Conservation (phyloP, 2,888 invertebrate genomes). For the Taenaris catops region DNA sequence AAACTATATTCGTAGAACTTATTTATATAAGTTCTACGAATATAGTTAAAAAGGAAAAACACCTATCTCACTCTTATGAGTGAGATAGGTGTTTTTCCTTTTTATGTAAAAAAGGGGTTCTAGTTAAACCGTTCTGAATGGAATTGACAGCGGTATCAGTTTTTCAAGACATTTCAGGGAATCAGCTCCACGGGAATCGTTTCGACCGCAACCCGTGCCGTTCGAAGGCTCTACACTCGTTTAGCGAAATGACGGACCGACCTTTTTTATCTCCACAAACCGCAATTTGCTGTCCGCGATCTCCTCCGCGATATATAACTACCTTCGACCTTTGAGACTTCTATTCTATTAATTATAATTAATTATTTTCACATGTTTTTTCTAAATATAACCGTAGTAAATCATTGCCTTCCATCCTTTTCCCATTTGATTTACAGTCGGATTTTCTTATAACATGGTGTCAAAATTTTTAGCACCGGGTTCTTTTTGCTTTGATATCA, state of each 20-base stretch:
- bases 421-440: no score
- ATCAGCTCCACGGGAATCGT: conserved; percentile 38
- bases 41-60: conserved; percentile 7
- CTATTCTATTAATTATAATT: conserved; percentile 10
- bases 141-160: conserved; percentile 59
- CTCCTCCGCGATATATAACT: conserved; percentile 57
- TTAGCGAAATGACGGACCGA: conserved; percentile 74
- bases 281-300: conserved; percentile 74
- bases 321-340: conserved; percentile 11
- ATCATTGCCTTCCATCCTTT: no score
- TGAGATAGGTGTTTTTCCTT: conserved; percentile 2
- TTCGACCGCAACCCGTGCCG: conserved; percentile 42
- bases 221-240: conserved; percentile 53
- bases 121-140: conserved; percentile 39
- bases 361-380: conserved; percentile 7
- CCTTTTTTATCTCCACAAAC: conserved; percentile 75
- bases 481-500: no score
- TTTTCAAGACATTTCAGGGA: conserved; percentile 44
- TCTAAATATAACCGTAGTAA: no score
- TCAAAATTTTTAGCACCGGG: no score
- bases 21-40: no score
- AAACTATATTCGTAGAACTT: no score
- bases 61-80: no score
- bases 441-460: no score
- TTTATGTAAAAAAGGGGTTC: conserved; percentile 22